Evolutionary conservation across 2,797 vertebrate species (phyloP), one percentile per base, ranked within the genome.

Genomic region (Anguilla obscura): DNA sequence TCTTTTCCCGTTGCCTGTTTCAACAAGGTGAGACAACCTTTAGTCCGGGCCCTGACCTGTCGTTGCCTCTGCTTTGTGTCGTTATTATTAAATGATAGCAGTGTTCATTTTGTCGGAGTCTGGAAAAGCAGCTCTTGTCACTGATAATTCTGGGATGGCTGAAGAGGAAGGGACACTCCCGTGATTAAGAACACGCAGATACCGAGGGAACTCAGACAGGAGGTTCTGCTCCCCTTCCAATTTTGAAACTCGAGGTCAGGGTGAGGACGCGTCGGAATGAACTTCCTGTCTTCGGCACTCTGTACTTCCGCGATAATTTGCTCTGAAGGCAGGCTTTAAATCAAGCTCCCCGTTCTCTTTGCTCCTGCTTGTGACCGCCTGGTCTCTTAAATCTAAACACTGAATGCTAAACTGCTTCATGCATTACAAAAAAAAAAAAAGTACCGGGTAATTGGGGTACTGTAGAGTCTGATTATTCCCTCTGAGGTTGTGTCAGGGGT

Each of bases 111-210:
- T n/a, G 45, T 40, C 83, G 30, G 18, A 40, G 48, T 45, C 45
- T 14, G 30, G n/a, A 74, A 85, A 50, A 88, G 50, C 50, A n/a
- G 45, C 63, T 40, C 71, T 88, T 76, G 63, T 48, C 58, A 48
- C 27, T 52, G 83, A 71, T 40, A 56, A 74, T 33, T 74, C 48
- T 36, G 27, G 14, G 30, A 33, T 12, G 33, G 12, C n/a, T 16
- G 33, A 36, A 36, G 27, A 12, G 9, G 27, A 33, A 6, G 1
- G 58, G 60, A 27, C 76, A 76, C 76, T 79, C 52, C 27, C 40
- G 74, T 79, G 74, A 88, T 71, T 40, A 71, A 52, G 82, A 45
- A 84, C 69, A 84, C 85, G 80, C 45, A 71, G 84, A 87, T 84
- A 24, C 52, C 18, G 48, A 52, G n/a, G 14, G 33, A 36, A 6